These are phyloP conservation scores for Puffinus mauretanicus DNA, from an alignment of 2,113 vertebrate species.

Conservation along the genomic window DNA sequence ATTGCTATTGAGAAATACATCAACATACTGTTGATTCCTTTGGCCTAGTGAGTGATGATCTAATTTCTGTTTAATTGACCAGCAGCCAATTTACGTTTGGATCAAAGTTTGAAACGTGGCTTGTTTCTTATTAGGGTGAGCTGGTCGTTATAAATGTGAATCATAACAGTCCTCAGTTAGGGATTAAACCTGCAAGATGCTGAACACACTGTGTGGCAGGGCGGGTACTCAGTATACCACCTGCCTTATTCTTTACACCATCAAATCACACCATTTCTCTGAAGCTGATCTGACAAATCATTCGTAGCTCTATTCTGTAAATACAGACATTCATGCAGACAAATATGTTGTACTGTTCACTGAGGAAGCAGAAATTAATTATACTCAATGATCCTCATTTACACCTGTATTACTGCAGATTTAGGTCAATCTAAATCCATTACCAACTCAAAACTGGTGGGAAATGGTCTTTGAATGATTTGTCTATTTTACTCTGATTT, in stretches of 20 bases:
- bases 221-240: background rate
- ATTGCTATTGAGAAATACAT: slow-evolving; percentile 62
- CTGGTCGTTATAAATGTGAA: background rate
- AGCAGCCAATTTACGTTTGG: slow-evolving; percentile 52
- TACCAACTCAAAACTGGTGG: background rate
- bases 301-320: background rate
- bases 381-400: background rate
- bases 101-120: slow-evolving; percentile 1
- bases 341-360: background rate
- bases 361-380: background rate
- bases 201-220: background rate
- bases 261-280: background rate
- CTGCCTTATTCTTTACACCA: background rate
- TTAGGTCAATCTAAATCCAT: background rate
- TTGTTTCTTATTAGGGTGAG: slow-evolving; percentile 5
- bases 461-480: background rate
- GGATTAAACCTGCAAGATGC: background rate
- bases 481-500: background rate
- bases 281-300: background rate
- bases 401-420: background rate
- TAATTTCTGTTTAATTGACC: slow-evolving; percentile 71
- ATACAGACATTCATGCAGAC: background rate
- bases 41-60: slow-evolving; percentile 57
- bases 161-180: background rate
- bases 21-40: slow-evolving; percentile 42